Evolutionary conservation across 2,113 vertebrate species (phyloP).

Genomic region (Hippopotamus amphibius): DNA sequence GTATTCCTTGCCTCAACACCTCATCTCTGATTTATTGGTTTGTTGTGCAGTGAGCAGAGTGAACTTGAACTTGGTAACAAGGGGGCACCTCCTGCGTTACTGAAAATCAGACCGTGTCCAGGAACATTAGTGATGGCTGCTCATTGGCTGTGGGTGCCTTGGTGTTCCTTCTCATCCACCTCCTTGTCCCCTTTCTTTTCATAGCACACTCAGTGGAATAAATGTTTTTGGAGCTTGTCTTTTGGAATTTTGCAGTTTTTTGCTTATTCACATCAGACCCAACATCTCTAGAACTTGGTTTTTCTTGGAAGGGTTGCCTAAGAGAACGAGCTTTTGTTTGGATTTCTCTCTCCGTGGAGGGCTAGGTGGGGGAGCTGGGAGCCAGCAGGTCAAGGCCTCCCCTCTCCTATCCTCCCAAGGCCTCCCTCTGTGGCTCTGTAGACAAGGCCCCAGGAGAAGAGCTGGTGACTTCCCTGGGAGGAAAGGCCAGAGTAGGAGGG

Average conservation of each 20-base stretch:
- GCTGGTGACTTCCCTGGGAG: neutral
- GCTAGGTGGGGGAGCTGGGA: slow-evolving; percentile 53
- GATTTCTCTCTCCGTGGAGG: slow-evolving; percentile 68
- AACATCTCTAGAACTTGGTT: slow-evolving; percentile 71
- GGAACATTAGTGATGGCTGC: neutral
- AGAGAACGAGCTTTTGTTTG: slow-evolving; percentile 79
- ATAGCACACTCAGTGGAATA: slow-evolving; percentile 48
- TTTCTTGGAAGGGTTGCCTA: slow-evolving; percentile 77
- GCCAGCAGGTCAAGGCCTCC: slow-evolving; percentile 36
- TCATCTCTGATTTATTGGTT: too few relatives aligned
- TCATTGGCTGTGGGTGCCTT: neutral
- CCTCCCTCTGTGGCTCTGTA: neutral
- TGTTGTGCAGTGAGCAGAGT: too few relatives aligned
- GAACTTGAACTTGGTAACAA: too few relatives aligned
- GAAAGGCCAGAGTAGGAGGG: neutral
- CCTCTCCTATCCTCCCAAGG: neutral
- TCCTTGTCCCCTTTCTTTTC: slow-evolving; percentile 46
- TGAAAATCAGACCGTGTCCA: neutral
- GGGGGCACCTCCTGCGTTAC: too few relatives aligned
- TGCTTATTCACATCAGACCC: slow-evolving; percentile 73
- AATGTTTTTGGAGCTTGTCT: slow-evolving; percentile 70
- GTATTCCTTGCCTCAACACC: too few relatives aligned
- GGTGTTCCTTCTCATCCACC: neutral
- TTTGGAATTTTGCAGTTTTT: slow-evolving; percentile 75
- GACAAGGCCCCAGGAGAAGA: neutral